These are phyloP conservation scores for Miniopterus natalensis DNA, from an alignment of 2,113 vertebrate genomes.

Conservation along the genomic window DNA sequence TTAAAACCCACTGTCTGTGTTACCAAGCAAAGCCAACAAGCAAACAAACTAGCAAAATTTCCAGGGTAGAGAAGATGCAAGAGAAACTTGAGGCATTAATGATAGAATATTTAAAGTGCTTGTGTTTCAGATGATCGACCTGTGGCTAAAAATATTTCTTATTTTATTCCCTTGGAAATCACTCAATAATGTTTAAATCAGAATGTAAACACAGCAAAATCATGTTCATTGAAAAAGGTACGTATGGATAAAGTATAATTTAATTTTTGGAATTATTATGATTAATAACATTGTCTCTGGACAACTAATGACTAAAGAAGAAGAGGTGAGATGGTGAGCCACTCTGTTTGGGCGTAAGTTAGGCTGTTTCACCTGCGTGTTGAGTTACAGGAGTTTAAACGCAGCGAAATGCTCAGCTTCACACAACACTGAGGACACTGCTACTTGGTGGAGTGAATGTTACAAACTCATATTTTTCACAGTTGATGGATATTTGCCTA, in stretches of 20 bases:
- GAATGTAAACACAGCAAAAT: background rate
- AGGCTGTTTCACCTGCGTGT: background rate
- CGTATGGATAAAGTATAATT: background rate
- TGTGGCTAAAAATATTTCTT: background rate
- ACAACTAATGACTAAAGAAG: slow-evolving; percentile 7
- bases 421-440: background rate
- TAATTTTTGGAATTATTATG: slow-evolving; percentile 1
- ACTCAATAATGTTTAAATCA: background rate
- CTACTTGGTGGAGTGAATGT: background rate
- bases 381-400: background rate
- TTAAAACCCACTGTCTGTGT: background rate
- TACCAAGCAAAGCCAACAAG: background rate
- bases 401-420: background rate
- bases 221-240: background rate
- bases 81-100: background rate
- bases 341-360: background rate
- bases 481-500: background rate
- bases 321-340: background rate
- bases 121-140: background rate
- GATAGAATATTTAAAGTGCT: background rate
- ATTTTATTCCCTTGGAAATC: background rate
- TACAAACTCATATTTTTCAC: background rate
- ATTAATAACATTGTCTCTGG: background rate
- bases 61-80: background rate
- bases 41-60: background rate